Conservation (phyloP, 1,140 invertebrate genomes). For the Telenomus remus region DNA sequence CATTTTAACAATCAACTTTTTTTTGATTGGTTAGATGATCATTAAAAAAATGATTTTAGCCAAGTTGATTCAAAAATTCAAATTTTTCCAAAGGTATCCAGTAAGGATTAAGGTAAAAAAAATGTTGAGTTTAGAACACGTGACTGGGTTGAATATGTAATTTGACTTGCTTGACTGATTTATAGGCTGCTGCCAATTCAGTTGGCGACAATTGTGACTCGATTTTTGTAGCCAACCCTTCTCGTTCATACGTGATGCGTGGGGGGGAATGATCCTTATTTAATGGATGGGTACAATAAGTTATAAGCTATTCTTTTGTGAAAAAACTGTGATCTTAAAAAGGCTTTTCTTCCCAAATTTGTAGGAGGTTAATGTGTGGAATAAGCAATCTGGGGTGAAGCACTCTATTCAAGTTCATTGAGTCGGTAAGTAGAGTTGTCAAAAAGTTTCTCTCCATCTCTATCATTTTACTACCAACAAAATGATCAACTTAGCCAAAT, state of each 20-base stretch:
- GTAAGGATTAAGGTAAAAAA: not conserved
- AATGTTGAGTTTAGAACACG: slow-evolving; percentile 3
- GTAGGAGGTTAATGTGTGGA: slow-evolving; percentile 54
- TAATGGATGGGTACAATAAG: slow-evolving; percentile 51
- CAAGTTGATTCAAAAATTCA: no score
- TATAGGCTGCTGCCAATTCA: slow-evolving; percentile 35
- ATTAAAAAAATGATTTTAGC: no score
- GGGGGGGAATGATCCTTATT: slow-evolving; percentile 46
- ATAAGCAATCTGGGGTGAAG: slow-evolving; percentile 50
- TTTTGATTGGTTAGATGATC: no score
- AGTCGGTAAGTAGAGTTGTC: slow-evolving; percentile 42
- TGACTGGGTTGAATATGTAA: slow-evolving; percentile 26
- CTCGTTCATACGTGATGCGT: slow-evolving; percentile 26
- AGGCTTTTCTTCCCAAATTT: slow-evolving; percentile 48
- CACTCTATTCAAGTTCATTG: slow-evolving; percentile 45
- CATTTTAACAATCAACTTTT: no score
- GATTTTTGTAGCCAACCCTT: slow-evolving; percentile 50
- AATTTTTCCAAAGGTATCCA: no score
- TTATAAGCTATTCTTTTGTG: slow-evolving; percentile 56
- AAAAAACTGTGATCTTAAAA: slow-evolving; percentile 51
- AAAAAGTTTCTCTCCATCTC: slow-evolving; percentile 32
- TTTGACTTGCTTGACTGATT: slow-evolving; percentile 43
- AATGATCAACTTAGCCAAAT: slow-evolving; percentile 21
- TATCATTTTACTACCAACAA: slow-evolving; percentile 1
- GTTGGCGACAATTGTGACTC: slow-evolving; percentile 45